These are phyloP conservation scores for Sinella curviseta DNA, from an alignment of 1,140 invertebrate genomes.

Conservation along the genomic window DNA sequence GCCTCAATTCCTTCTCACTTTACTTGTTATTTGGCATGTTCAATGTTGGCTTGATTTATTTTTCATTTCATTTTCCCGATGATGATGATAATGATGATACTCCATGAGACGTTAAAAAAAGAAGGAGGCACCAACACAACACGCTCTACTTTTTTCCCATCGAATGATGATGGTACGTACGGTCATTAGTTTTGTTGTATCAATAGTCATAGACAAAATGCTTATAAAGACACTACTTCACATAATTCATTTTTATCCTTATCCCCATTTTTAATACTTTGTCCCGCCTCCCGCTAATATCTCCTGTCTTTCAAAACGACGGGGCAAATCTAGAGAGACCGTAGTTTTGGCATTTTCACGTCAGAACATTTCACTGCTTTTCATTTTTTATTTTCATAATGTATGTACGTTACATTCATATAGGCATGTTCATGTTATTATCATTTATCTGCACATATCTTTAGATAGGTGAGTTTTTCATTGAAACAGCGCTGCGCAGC, in stretches of 20 bases:
- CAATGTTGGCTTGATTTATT: too few relatives aligned
- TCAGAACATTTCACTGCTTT: not conserved
- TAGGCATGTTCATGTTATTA: too few relatives aligned
- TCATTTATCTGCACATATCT: too few relatives aligned
- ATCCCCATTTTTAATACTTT: not conserved
- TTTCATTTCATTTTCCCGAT: too few relatives aligned
- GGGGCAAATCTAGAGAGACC: not conserved
- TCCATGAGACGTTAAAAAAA: too few relatives aligned
- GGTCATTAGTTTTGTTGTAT: not conserved
- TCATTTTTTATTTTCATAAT: not conserved
- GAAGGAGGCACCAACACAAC: too few relatives aligned
- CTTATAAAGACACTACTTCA: not conserved
- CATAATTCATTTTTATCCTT: not conserved
- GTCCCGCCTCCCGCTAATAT: not conserved
- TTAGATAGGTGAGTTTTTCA: not conserved
- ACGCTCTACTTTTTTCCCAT: not conserved
- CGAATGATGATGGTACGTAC: not conserved
- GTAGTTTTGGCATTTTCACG: conserved; percentile 11
- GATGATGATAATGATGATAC: too few relatives aligned
- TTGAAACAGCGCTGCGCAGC: not conserved
- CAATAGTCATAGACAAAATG: not conserved
- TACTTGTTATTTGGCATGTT: too few relatives aligned
- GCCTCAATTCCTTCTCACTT: too few relatives aligned
- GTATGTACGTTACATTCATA: not conserved
- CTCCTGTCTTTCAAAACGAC: not conserved